phyloP scores from a whole-genome alignment of 1,140 invertebrate genomes.

The Drosophila melanica region DNA sequence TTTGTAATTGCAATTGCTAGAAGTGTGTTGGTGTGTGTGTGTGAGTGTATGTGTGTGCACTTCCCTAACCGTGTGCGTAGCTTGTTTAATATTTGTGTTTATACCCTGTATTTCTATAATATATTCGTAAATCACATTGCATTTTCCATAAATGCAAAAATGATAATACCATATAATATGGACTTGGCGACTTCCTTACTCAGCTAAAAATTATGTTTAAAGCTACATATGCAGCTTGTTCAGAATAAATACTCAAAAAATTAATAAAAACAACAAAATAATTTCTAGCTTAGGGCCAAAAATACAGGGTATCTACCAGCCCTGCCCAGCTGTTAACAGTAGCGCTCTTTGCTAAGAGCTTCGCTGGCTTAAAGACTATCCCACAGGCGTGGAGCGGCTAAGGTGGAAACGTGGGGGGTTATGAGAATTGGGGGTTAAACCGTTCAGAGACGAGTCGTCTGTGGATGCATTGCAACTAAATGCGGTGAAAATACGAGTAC shows the following conservation, averaged over 20 bases:
- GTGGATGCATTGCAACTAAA: constrained; percentile 59
- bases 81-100: not conserved
- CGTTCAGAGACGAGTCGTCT: constrained; percentile 4
- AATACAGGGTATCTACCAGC: not conserved
- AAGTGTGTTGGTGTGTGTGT: not conserved
- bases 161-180: too few relatives aligned
- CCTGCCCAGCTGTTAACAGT: too few relatives aligned
- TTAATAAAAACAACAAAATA: too few relatives aligned
- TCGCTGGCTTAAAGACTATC: constrained; percentile 21
- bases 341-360: constrained; percentile 3
- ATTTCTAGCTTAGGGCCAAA: too few relatives aligned
- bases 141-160: too few relatives aligned
- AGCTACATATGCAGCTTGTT: too few relatives aligned
- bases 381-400: not conserved
- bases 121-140: too few relatives aligned
- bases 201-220: too few relatives aligned
- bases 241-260: too few relatives aligned
- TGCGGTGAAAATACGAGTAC: constrained; percentile 63
- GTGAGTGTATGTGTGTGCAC: not conserved
- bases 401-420: not conserved
- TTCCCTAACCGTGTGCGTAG: not conserved
- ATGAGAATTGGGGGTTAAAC: not conserved
- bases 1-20: constrained; percentile 14
- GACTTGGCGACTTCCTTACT: too few relatives aligned
- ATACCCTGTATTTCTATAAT: not conserved